Evolutionary conservation across 2,113 vertebrate genomes (phyloP).

Genomic region (Meles meles): DNA sequence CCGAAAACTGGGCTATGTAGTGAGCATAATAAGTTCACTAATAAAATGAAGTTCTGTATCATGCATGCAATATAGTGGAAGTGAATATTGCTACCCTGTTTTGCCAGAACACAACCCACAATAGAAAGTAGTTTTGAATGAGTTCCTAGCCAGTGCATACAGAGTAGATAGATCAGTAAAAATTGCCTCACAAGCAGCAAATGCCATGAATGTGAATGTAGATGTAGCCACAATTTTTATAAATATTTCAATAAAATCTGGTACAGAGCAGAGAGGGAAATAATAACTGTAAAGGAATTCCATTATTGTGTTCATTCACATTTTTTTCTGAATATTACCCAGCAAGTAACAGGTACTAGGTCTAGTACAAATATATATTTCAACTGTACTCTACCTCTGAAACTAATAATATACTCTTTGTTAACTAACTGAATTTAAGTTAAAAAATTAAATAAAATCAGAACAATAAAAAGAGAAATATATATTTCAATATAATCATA

Average conservation of each 20-base stretch:
- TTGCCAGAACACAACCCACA: not conserved
- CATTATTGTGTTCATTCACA: not conserved
- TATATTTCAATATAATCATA: not conserved
- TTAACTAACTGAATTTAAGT: not conserved
- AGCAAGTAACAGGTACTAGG: not conserved
- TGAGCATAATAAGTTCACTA: not conserved
- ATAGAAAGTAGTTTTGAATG: not conserved
- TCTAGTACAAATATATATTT: not conserved
- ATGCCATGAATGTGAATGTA: not conserved
- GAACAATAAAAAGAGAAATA: not conserved
- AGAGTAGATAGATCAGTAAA: not conserved
- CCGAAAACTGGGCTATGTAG: not conserved
- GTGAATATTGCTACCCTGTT: not conserved
- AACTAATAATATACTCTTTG: not conserved
- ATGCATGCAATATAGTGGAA: not conserved
- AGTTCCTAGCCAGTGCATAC: not conserved
- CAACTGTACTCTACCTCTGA: not conserved
- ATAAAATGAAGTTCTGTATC: not conserved
- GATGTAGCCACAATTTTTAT: not conserved
- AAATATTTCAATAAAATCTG: not conserved
- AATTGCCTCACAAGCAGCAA: not conserved
- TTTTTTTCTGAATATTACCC: not conserved
- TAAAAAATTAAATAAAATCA: not conserved
- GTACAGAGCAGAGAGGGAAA: not conserved
- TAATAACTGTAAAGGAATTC: not conserved